Conservation (phyloP, 2,888 invertebrate species). For the Crossocerus cetratus region DNA sequence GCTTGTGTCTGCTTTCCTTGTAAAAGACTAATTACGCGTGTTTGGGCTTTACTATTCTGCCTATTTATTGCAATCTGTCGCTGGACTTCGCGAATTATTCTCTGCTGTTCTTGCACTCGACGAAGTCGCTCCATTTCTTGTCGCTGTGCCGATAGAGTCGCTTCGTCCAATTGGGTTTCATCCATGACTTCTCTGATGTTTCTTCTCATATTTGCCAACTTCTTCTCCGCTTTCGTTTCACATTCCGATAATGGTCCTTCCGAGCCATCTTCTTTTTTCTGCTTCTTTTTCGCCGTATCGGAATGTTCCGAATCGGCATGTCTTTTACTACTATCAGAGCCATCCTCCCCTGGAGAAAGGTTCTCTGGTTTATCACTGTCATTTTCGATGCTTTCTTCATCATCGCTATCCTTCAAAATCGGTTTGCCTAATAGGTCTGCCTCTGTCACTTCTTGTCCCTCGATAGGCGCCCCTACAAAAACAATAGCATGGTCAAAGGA, state of each 20-base stretch:
- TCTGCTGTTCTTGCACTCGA: conserved; percentile 90
- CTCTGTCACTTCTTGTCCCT: conserved; percentile 74
- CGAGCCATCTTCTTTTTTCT: conserved; percentile 71
- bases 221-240: conserved; percentile 72
- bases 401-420: conserved; percentile 68
- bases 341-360: conserved; percentile 69
- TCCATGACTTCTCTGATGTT: conserved; percentile 96
- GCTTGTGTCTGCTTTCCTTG: conserved; percentile 81
- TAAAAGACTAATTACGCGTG: conserved; percentile 84
- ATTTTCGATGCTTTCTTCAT: conserved; percentile 69
- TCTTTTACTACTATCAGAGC: conserved; percentile 74
- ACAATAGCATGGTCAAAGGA: background rate
- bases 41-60: conserved; percentile 83
- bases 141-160: conserved; percentile 93
- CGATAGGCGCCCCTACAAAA: conserved; percentile 71
- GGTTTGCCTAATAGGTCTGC: conserved; percentile 72
- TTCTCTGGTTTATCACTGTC: conserved; percentile 64
- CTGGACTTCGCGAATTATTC: conserved; percentile 89
- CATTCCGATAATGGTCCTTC: conserved; percentile 75
- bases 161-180: conserved; percentile 94
- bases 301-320: conserved; percentile 67
- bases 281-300: conserved; percentile 70
- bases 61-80: conserved; percentile 87
- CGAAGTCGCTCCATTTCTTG: conserved; percentile 94
- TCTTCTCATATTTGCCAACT: conserved; percentile 83